Evolutionary conservation across 2,888 invertebrate species (phyloP).

Genomic region (Hirudinaria manillensis): DNA sequence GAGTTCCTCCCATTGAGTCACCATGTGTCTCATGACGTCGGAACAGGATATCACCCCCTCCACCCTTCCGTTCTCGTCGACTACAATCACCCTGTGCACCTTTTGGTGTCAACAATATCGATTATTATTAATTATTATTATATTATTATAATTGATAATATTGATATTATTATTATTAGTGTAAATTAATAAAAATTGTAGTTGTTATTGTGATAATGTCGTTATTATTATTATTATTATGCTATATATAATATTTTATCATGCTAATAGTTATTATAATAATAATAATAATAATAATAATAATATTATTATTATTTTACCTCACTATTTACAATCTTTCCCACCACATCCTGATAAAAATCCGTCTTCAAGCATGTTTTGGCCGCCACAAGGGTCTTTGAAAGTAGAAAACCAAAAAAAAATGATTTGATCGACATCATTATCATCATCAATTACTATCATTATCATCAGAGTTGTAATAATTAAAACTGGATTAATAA

Average conservation of each 20-base stretch:
- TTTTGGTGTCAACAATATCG: background rate
- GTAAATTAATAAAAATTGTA: no score
- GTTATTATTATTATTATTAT: no score
- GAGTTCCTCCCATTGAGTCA: background rate
- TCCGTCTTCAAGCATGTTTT: conserved; percentile 24
- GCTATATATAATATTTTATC: background rate
- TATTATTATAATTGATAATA: background rate
- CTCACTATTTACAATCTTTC: conserved; percentile 22
- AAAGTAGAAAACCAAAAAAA: background rate
- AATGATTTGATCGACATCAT: background rate
- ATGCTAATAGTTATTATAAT: no score
- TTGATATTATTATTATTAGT: no score
- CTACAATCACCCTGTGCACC: conserved; percentile 33
- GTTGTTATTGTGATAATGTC: no score
- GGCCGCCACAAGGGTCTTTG: conserved; percentile 19
- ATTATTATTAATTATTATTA: no score
- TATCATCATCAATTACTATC: no score
- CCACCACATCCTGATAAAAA: conserved; percentile 7
- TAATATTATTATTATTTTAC: conserved; percentile 3
- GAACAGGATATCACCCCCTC: conserved; percentile 33
- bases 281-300: no score
- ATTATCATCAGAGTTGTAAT: no score
- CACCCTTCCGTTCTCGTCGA: conserved; percentile 26
- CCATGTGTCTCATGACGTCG: conserved; percentile 30
- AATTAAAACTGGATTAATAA: background rate